Base-by-base conservation (phyloP, 1,140 invertebrate species). In the Cephus cinctus region DNA sequence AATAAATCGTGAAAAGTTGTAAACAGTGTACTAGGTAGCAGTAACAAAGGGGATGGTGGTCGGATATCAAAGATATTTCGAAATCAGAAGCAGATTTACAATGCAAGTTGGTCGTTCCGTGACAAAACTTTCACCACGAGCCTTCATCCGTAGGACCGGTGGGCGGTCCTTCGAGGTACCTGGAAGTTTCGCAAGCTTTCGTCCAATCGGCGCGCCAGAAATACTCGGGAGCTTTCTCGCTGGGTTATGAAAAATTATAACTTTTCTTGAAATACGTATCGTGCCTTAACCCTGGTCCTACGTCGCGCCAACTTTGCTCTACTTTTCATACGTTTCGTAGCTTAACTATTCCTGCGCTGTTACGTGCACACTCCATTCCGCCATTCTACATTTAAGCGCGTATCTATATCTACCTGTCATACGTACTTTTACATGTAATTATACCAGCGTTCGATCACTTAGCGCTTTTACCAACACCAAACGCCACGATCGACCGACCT, bases 181-280 rank as follows among this genome's bases (percentile, higher is more conserved):
- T 72, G 66, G 57, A 66, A 71, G 62, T 71, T 70, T 69, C 58
- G 65, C 60, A 67, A 69, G 67, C 61, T 69, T 59, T 47, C 62
- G 59, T 53, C 71, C 71, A 72, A 71, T 73, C 52, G 55, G 58
- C 55, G 54, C 47, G 51, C 43, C 51, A 48, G 46, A 46, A 54
- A 50, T n/a, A n/a, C n/a, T n/a, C n/a, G 45, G 41, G 51, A 43
- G 41, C 51, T 57, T 51, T 34, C 30, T 47, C 39, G 50, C 43
- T 23, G 52, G 43, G 32, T 39, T 25, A 31, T n/a, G 51, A 65
- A 59, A 63, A 59, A 61, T 62, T 50, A 62, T 50, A 57, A 60
- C 52, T 57, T 59, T 59, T 63, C 16, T 32, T 56, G 53, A 59
- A 63, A 62, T 53, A 59, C 48, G 52, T 49, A 36, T n/a, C 52